These are phyloP conservation scores for Paratrypauchen microcephalus DNA, from an alignment of 2,797 vertebrate species.

Conservation along the genomic window DNA sequence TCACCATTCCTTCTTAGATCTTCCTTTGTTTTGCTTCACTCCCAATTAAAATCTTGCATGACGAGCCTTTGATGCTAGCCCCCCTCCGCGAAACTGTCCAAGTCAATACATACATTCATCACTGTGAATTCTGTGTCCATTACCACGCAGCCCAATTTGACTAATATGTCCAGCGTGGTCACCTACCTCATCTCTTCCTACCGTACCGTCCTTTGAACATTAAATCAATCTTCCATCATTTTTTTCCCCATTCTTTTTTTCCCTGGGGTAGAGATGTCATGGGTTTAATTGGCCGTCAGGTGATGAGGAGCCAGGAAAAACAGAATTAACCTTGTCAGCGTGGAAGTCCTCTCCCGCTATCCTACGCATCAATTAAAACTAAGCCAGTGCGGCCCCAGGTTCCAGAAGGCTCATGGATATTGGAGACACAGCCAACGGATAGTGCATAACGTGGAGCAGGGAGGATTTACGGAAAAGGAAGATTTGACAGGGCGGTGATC, in stretches of 20 bases:
- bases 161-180: constrained; percentile 12
- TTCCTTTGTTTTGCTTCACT: constrained; percentile 34
- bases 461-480: constrained; percentile 32
- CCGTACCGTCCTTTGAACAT: constrained; percentile 11
- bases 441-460: constrained; percentile 32
- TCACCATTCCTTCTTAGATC: constrained; percentile 36
- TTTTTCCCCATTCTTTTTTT: constrained; percentile 17
- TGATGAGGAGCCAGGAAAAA: constrained; percentile 69
- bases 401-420: constrained; percentile 57
- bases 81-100: constrained; percentile 41
- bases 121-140: constrained; percentile 35
- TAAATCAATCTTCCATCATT: constrained; percentile 7
- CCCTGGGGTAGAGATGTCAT: constrained; percentile 44
- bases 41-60: constrained; percentile 28
- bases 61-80: constrained; percentile 29
- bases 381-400: constrained; percentile 51
- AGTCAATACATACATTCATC: constrained; percentile 40
- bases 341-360: constrained; percentile 45
- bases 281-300: constrained; percentile 71
- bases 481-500: constrained; percentile 30
- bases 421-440: constrained; percentile 30
- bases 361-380: constrained; percentile 72
- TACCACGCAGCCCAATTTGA: constrained; percentile 20
- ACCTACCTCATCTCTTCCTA: not conserved
- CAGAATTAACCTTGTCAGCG: constrained; percentile 79